Conservation (phyloP, 2,888 invertebrate species). For the Cerceris ruficornis region DNA sequence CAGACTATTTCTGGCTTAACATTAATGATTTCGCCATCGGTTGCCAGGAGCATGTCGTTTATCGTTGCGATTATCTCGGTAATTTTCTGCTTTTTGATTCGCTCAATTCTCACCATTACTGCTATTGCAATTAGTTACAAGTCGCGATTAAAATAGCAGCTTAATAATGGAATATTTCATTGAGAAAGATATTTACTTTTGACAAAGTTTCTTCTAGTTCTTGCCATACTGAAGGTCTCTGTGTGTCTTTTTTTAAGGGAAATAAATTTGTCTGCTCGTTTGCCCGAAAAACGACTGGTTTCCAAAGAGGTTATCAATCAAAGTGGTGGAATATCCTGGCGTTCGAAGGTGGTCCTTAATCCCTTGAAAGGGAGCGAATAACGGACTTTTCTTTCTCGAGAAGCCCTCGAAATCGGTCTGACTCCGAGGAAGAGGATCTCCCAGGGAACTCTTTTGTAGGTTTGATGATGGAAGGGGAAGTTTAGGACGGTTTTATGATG, state of each 20-base stretch:
- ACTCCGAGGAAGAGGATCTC: background rate
- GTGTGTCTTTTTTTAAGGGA: no score
- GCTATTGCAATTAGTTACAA: no score
- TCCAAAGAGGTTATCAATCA: slow-evolving; percentile 22
- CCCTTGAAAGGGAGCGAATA: background rate
- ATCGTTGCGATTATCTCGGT: no score
- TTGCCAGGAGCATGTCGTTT: no score
- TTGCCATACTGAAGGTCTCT: no score
- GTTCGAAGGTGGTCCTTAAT: background rate
- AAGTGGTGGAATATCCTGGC: background rate
- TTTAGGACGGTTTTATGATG: slow-evolving; percentile 20
- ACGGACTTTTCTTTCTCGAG: background rate
- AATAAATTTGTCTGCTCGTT: no score
- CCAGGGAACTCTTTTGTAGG: background rate
- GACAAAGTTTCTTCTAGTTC: no score
- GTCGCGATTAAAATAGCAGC: no score
- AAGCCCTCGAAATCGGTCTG: background rate
- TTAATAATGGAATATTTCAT: no score
- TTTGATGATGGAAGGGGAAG: background rate
- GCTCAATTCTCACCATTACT: no score
- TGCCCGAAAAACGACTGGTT: slow-evolving; percentile 13
- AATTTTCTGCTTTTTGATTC: no score
- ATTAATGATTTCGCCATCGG: background rate
- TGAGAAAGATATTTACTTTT: no score
- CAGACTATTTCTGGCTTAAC: background rate